phyloP scores from a whole-genome alignment of 2,797 vertebrate genomes.

The Chromobotia macracanthus region DNA sequence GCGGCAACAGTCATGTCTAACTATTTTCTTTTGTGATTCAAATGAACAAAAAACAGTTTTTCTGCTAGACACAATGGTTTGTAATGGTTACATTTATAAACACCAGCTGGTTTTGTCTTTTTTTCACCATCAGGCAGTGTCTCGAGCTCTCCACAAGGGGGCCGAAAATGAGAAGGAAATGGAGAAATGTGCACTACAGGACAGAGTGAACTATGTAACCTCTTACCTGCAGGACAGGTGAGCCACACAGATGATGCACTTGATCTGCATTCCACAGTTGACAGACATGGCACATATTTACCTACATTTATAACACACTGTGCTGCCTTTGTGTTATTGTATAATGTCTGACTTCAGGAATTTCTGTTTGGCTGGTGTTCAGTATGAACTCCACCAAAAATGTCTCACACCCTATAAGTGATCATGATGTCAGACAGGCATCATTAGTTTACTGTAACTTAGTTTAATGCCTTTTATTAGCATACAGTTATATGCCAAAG shows the following conservation, averaged over 20 bases:
- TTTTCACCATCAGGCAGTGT: constrained; percentile 64
- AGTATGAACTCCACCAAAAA: neutral
- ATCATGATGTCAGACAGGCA: neutral
- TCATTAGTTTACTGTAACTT: neutral
- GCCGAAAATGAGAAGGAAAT: constrained; percentile 10
- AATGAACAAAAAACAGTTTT: neutral
- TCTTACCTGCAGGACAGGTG: constrained; percentile 73
- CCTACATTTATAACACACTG: neutral
- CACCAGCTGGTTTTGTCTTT: neutral
- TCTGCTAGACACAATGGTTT: neutral
- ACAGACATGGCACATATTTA: neutral
- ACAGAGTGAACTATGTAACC: constrained; percentile 66
- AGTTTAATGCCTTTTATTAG: neutral
- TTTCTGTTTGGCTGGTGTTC: neutral
- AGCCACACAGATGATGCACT: constrained; percentile 15
- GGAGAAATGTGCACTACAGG: constrained; percentile 30
- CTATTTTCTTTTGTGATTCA: neutral
- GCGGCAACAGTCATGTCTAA: neutral
- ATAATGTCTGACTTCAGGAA: neutral
- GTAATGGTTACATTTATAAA: no score
- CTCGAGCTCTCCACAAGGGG: constrained; percentile 55
- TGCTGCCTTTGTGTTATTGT: neutral
- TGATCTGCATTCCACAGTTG: neutral
- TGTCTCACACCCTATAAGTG: neutral
- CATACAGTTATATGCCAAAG: neutral